These are phyloP conservation scores for Antheraea pernyi DNA, from an alignment of 1,140 invertebrate genomes.

Conservation along the genomic window DNA sequence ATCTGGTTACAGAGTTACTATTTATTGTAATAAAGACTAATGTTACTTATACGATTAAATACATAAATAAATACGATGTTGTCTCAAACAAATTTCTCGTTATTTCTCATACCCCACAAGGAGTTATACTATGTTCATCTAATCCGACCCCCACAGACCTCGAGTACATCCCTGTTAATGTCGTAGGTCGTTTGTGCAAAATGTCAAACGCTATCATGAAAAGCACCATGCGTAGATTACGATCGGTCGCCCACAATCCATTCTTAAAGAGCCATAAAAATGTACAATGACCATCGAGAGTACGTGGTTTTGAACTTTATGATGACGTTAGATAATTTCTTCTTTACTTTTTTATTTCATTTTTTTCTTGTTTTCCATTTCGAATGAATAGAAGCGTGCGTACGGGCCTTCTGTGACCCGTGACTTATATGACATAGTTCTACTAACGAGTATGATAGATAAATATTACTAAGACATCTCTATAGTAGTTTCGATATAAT, in stretches of 20 bases:
- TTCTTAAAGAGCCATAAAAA: conserved; percentile 14
- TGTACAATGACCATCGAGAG: conserved; percentile 5
- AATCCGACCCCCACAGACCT: background rate
- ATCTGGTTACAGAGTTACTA: no score
- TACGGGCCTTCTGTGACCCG: background rate
- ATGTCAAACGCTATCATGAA: conserved; percentile 5
- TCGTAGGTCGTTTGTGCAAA: conserved; percentile 9
- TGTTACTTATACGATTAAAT: no score
- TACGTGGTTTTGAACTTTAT: background rate
- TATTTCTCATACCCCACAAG: no score
- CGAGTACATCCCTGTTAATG: background rate
- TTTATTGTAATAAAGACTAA: no score
- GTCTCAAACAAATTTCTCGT: no score
- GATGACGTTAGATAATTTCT: background rate
- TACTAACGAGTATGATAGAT: no score
- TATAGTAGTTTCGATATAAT: no score
- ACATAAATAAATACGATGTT: no score
- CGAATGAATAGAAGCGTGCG: background rate
- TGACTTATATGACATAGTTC: background rate
- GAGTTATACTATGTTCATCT: no score
- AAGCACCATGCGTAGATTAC: conserved; percentile 9
- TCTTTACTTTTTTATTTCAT: background rate
- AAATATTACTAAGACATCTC: no score
- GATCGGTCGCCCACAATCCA: conserved; percentile 11
- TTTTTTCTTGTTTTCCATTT: background rate